phyloP scores from a whole-genome alignment of 23 tunicate genomes.

The Styela clava region DNA sequence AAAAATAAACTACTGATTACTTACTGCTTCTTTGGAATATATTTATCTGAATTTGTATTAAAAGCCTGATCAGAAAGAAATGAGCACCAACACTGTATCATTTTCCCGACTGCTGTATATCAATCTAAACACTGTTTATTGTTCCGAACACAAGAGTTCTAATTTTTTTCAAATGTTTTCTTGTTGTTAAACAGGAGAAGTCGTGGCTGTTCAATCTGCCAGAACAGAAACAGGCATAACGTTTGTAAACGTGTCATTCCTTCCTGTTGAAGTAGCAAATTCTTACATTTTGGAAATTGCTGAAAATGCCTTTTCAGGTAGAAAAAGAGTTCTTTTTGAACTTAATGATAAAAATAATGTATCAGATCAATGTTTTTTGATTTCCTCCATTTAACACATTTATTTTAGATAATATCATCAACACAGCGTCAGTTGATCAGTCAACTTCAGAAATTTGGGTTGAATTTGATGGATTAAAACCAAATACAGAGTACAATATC shows the following conservation, averaged over 20 bases:
- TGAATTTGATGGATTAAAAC: background rate
- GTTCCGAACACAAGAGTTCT: too few species aligned
- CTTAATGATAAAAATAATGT: background rate
- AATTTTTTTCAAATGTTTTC: too few species aligned
- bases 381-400: too few species aligned
- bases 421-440: background rate
- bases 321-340: too few species aligned
- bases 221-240: background rate
- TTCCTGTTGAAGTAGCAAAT: background rate
- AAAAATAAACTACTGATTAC: too few species aligned
- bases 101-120: too few species aligned
- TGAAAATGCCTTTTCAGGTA: background rate
- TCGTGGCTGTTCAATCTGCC: background rate
- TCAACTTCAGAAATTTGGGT: background rate
- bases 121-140: too few species aligned
- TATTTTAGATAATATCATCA: background rate
- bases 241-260: background rate
- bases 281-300: background rate
- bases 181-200: background rate
- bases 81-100: too few species aligned
- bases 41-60: too few species aligned
- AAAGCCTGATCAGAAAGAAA: too few species aligned
- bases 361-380: too few species aligned
- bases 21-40: too few species aligned
- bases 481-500: background rate